Percentiles rank a stretch among this genome's conserved stretches.
These are phyloP conservation scores for Troglohyphantes excavatus DNA, from an alignment of 2,888 invertebrate genomes.

Conservation along the genomic window DNA sequence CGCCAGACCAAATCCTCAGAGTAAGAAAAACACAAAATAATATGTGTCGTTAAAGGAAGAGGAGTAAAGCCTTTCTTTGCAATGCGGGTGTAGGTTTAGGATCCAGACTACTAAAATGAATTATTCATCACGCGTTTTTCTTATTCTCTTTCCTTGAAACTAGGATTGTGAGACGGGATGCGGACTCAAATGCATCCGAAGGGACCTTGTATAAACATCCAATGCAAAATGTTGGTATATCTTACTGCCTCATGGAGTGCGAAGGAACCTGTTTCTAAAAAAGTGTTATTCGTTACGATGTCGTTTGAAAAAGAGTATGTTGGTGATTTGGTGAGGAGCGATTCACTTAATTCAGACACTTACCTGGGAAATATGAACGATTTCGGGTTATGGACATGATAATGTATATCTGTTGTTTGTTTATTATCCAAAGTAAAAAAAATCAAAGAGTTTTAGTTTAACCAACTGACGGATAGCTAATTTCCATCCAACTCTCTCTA, in stretches of 20 bases:
- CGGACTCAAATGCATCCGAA: too few relatives aligned
- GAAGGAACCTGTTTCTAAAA: slow-evolving; percentile 23
- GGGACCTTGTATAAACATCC: neutral
- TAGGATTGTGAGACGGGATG: neutral
- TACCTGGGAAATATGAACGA: too few relatives aligned
- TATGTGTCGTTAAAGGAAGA: neutral
- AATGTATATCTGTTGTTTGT: too few relatives aligned
- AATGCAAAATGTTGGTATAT: slow-evolving; percentile 19
- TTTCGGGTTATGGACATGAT: too few relatives aligned
- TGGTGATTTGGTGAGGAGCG: too few relatives aligned
- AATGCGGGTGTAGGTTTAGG: neutral
- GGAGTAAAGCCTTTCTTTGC: slow-evolving; percentile 1
- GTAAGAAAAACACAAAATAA: neutral
- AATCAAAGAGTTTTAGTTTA: too few relatives aligned
- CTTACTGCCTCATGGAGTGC: neutral
- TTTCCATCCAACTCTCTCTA: too few relatives aligned
- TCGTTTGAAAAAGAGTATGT: too few relatives aligned
- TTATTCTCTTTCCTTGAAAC: neutral
- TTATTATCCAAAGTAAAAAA: too few relatives aligned
- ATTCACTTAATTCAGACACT: too few relatives aligned
- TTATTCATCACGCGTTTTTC: neutral
- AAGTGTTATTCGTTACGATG: neutral
- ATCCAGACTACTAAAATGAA: neutral
- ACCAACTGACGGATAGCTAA: too few relatives aligned
- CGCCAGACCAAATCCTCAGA: neutral